phyloP scores from a whole-genome alignment of 2,888 invertebrate species.

The Epistrophe grossulariae region DNA sequence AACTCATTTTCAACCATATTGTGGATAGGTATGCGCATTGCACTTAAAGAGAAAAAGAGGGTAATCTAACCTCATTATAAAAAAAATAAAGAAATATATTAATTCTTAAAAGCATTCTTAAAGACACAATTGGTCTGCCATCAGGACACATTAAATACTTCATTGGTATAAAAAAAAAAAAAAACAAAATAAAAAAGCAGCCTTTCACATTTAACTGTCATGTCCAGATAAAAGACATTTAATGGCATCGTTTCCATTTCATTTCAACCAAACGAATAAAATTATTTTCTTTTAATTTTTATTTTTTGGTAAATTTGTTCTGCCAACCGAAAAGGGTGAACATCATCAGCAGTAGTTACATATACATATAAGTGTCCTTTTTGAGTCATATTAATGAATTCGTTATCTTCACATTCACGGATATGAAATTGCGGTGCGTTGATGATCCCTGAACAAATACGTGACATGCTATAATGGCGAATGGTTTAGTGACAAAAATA shows the following conservation, averaged over 20 bases:
- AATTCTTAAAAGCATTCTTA: slow-evolving; percentile 24
- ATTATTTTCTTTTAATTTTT: background rate
- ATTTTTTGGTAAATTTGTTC: background rate
- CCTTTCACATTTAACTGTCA: slow-evolving; percentile 29
- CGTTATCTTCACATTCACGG: slow-evolving; percentile 65
- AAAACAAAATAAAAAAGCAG: too few relatives aligned
- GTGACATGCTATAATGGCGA: slow-evolving; percentile 72
- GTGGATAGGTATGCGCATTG: background rate
- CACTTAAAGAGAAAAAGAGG: background rate
- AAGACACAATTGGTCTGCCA: background rate
- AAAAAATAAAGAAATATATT: background rate
- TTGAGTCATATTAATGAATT: slow-evolving; percentile 70
- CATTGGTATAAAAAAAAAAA: background rate
- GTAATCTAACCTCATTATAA: background rate
- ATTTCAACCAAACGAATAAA: background rate
- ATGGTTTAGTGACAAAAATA: slow-evolving; percentile 55
- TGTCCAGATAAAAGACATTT: slow-evolving; percentile 60
- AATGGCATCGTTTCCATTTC: slow-evolving; percentile 43
- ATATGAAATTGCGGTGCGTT: slow-evolving; percentile 48
- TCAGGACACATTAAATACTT: slow-evolving; percentile 2
- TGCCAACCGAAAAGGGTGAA: slow-evolving; percentile 32
- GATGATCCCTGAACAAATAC: slow-evolving; percentile 74
- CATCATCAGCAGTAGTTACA: slow-evolving; percentile 6
- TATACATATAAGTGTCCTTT: background rate
- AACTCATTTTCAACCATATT: background rate